Percentiles rank a stretch among this genome's conserved stretches.
Conservation (phyloP, 2,888 invertebrate genomes). For the Polyommatus icarus region DNA sequence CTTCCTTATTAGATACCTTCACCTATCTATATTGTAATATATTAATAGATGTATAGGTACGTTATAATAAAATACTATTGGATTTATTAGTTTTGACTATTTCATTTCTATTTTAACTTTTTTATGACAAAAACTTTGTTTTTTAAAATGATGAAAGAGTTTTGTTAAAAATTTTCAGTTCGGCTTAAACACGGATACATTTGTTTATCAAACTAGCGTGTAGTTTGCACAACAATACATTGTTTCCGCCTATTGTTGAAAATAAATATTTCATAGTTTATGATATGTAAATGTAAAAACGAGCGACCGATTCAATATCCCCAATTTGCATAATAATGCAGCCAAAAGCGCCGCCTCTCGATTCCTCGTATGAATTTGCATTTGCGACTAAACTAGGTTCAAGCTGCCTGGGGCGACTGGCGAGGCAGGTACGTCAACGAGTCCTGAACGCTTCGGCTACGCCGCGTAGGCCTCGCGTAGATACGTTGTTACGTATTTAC, state of each 20-base stretch:
- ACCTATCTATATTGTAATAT: background rate
- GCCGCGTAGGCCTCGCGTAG: conserved; percentile 13
- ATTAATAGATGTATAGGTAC: no score
- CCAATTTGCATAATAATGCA: conserved; percentile 58
- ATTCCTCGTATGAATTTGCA: conserved; percentile 67
- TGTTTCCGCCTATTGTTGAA: conserved; percentile 28
- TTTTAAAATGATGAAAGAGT: background rate
- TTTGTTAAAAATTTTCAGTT: background rate
- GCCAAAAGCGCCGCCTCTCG: conserved; percentile 56
- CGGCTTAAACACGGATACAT: background rate
- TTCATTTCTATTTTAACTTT: no score
- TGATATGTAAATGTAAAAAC: conserved; percentile 33
- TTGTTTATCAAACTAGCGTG: background rate
- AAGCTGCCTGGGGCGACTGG: conserved; percentile 56
- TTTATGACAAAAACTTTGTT: background rate
- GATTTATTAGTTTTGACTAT: no score
- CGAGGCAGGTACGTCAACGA: conserved; percentile 59
- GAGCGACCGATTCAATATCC: conserved; percentile 37
- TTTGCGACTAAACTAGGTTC: conserved; percentile 59
- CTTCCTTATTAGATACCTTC: background rate
- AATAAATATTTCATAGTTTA: conserved; percentile 31
- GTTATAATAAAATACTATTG: no score
- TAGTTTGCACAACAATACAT: conserved; percentile 21
- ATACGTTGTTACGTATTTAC: background rate
- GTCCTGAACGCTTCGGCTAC: conserved; percentile 30